Evolutionary conservation across 2,113 vertebrate genomes (phyloP).

Genomic region (Paradisaea rubra): DNA sequence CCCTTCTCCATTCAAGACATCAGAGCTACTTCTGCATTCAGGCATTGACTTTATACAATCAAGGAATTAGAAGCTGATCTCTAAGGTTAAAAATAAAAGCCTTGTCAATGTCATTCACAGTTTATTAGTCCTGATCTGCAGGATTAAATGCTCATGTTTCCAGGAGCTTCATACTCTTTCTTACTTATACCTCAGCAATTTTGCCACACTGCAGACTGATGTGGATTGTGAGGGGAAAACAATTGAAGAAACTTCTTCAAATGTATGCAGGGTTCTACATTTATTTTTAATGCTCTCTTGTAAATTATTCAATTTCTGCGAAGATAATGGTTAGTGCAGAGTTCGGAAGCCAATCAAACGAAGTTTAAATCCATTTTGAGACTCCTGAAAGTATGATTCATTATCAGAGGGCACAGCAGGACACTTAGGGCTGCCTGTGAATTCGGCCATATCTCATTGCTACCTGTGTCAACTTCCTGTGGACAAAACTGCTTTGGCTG

Average conservation of each 20-base stretch:
- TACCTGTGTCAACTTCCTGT: not conserved
- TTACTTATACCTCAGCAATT: slow-evolving; percentile 25
- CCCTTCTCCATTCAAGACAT: not conserved
- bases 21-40: slow-evolving; percentile 44
- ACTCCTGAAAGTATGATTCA: slow-evolving; percentile 53
- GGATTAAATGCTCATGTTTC: slow-evolving; percentile 45
- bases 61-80: slow-evolving; percentile 54
- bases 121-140: slow-evolving; percentile 54
- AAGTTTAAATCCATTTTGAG: slow-evolving; percentile 52
- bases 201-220: not conserved
- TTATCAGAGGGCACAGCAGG: slow-evolving; percentile 28
- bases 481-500: not conserved
- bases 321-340: slow-evolving; percentile 60
- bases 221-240: slow-evolving; percentile 28
- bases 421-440: not conserved
- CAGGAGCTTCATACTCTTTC: slow-evolving; percentile 25
- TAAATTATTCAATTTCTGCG: slow-evolving; percentile 69
- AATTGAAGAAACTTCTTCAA: slow-evolving; percentile 49
- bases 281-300: slow-evolving; percentile 65
- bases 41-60: slow-evolving; percentile 18
- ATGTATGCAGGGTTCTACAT: slow-evolving; percentile 36
- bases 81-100: slow-evolving; percentile 56
- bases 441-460: not conserved
- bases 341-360: slow-evolving; percentile 63
- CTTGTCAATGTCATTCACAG: slow-evolving; percentile 61